These are phyloP conservation scores for Tinamus major DNA, from an alignment of 2,797 vertebrate genomes.

Conservation along the genomic window DNA sequence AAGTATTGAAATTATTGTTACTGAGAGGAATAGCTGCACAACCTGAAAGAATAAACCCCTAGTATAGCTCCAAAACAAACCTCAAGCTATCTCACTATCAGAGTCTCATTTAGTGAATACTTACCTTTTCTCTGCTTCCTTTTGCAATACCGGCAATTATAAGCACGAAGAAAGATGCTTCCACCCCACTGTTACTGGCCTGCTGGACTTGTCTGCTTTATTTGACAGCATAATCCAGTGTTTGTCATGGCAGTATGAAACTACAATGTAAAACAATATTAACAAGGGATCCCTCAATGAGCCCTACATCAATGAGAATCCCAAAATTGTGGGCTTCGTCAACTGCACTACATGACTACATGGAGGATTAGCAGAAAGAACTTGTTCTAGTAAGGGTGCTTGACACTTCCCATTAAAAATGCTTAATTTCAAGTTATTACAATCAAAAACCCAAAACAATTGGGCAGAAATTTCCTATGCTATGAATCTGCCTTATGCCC, in stretches of 20 bases:
- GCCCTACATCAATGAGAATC: not conserved
- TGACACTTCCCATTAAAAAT: not conserved
- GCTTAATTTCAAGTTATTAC: not conserved
- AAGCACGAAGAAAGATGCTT: not conserved
- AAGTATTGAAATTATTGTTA: constrained; percentile 1
- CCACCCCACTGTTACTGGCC: not conserved
- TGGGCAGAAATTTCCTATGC: not conserved
- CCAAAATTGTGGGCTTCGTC: not conserved
- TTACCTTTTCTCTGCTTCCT: not conserved
- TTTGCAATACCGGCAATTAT: constrained; percentile 11
- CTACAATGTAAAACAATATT: not conserved
- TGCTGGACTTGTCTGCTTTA: not conserved
- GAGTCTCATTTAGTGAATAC: not conserved
- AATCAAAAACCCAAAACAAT: not conserved
- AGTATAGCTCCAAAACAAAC: constrained; percentile 21
- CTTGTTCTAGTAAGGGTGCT: not conserved
- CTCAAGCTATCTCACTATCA: not conserved
- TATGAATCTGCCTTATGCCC: not conserved
- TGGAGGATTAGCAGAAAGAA: not conserved
- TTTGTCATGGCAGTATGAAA: not conserved
- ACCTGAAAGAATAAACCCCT: constrained; percentile 7
- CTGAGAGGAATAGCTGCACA: not conserved
- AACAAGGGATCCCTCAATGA: not conserved
- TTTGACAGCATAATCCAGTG: constrained; percentile 9
- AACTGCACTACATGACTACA: not conserved